Base-by-base conservation (phyloP, 2,797 vertebrate genomes). In the Remorina albescens region DNA sequence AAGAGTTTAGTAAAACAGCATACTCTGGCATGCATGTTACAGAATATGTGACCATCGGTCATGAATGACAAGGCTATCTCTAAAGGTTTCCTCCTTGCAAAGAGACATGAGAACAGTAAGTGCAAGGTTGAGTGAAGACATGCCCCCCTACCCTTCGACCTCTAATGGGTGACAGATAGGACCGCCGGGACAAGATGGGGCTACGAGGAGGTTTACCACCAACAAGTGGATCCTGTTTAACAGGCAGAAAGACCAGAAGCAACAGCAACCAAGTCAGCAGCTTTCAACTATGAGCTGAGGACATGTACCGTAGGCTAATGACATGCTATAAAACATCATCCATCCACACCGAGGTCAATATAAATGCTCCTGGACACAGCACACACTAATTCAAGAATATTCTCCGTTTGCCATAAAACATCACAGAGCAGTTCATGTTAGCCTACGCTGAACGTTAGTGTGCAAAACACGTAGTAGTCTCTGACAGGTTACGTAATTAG, bases 121-220 rank as follows among this genome's bases (percentile, higher is more conserved):
- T 73, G 58, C 85, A 77, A 55, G 81, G 67, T 50, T 74, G 60
- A 86, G 70, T 73, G 91, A 89, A 88, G 84, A 51, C 51, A 83
- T 87, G 82, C 70, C 93, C 83, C 94, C 97, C 93, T 99, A 99
- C 98, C 98, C 97, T 96, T 94, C 95, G 95, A 90, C 95, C 95
- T 96, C 95, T 96, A 95, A 95, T 70, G 71, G 96, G 90, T 10
- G 96, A 97, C 91, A 93, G 76, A 89, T 94, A 96, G 93, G 92
- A 94, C 88, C 96, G 96, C 94, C 93, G 95, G 91, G 93, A 92
- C 94, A 95, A 94, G 96, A 96, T 94, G 89, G 97, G 98, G 90
- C 98, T 99, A 94, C 96, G 97, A 34, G 98, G 98, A 84, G 98
- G 98, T 90, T 98, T 99, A 94, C 97, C 96, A 89, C 95, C 93